Evolutionary conservation across 2,888 invertebrate genomes (phyloP), one percentile per base, ranked within the genome.

Genomic region (Osmoderma eremita): DNA sequence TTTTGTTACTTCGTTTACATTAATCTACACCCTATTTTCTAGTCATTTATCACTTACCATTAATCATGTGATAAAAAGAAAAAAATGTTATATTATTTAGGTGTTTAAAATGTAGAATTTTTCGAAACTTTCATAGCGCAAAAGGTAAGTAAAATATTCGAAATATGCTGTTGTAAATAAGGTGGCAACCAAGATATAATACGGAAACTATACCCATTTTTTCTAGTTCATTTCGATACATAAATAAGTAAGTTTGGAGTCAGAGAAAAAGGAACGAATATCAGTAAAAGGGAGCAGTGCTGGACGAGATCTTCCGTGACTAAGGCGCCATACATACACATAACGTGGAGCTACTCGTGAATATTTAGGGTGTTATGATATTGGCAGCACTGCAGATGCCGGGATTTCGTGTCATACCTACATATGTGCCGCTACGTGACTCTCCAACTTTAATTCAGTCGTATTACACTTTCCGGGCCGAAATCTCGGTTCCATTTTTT

Each of bases 301-400:
- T 10, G 45, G 8, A 39, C 17, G 63, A 48, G 54, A 36, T 62
- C 41, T 30, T 51, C 13, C 30, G 10, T 30, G 30, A 24, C 63
- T 48, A 54, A 63, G 63, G 64, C 53, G 63, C 69, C 77, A 78
- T 78, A 78, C 78, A 78, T 77, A 77, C 76, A 76, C 73, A 76
- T 75, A 76, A 75, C 75, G 72, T 75, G 75, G 75, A 76, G 73
- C 77, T 77, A 76, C 77, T 78, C 79, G 75, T 81, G 81, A 81
- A 81, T 81, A 80, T 81, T 81, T 81, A 80, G 80, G 78, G 76
- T 78, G 78, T 78, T 78, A 78, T 78, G 78, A 77, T 78, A 76
- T 74, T 74, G 74, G 73, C 74, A 73, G 71, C 72, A 72, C 71
- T 71, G 72, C 72, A 69, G 72, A 71, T 71, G 73, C 67, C 69